Evolutionary conservation across 2,797 vertebrate genomes (phyloP), one percentile per base, ranked within the genome.

Genomic region (Anguilla pacifica): DNA sequence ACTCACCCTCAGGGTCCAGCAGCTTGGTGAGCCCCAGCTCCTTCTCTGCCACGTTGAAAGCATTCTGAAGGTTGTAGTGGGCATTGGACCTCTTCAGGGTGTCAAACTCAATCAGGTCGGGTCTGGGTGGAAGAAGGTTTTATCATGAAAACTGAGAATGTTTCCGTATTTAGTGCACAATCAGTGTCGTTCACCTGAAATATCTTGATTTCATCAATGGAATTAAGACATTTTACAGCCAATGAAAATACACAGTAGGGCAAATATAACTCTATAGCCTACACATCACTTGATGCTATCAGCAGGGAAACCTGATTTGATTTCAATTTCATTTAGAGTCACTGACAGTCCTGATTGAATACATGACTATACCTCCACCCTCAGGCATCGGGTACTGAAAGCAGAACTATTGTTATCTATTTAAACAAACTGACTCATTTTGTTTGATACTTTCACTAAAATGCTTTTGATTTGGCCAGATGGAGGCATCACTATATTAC

Each of bases 1-100:
- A 49, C 93, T 6, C 94, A 99, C 99, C 99, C 98, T 99, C 98
- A n/a, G 98, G 97, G 92, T 99, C 99, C 90, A 99, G 96, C 4
- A 99, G 96, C 31, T 98, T 97, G 59, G 99, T 98, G 89, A 99
- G 99, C 87, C 98, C 99, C 86, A 99, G 93, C 59, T 99, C 97
- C 2, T 95, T 96, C 94, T 99, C 99, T 0, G 99, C 99, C 0
- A 99, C 94, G 9, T 94, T 90, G 91, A 99, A 99, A 13, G 98
- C 99, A 0, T 97, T 97, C 91, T 99, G 98, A 89, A 99, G 91
- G 91, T 99, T 99, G 89, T 99, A 97, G 91, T 99, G 98, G 86
- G 98, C 98, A 0, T 99, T 99, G 88, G 98, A 98, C 87, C 97
- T 97, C 91, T 97, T 98, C 91, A 99, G 91, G 70, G 95, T 96